Evolutionary conservation across 2,888 invertebrate genomes (phyloP), one percentile per base, ranked within the genome.

Genomic region (Odontocerum albicorne): DNA sequence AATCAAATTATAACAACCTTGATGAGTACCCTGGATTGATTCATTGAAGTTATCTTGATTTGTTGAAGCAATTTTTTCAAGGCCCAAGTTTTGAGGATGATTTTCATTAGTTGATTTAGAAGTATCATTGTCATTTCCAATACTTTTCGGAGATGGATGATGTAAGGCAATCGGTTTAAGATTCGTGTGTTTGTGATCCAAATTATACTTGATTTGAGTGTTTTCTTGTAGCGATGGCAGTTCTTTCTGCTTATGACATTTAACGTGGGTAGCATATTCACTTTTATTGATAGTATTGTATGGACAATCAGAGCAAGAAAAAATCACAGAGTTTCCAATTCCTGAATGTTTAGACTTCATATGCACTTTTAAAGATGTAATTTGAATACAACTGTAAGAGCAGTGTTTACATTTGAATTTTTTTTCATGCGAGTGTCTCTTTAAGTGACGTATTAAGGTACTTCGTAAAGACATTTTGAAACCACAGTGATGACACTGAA

Each of bases 381-480:
- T 88, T 69, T 91, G 90, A 62, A 93, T 92, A 63, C 88, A 85
- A 8, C 84, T 84, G 70, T 91, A 92, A 1, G 85, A 78, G 66
- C 93, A 93, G 66, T 85, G 83, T 39, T 85, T 84, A 66, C 93
- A 93, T 62, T 84, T 83, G 71, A 93, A 93, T 0, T 84, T 83
- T 64, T 83, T 85, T 43, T 85, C 81, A 12, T 89, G 88, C 4
- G 87, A 82, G 69, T 93, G 92, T 8, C 83, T 77, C 72, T 86
- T 83, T 64, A 87, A 86, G 70, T 93, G 93, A 1, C 92, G 79
- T 17, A 92, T 76, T 62, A 92, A 75, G 0, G 91, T 85, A 69
- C 92, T 92, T 71, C 91, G 91, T 68, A 92, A 92, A 2, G 86
- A 81, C 3, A 89, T 84, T 33, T 83, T 74, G 68, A 88, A 91